phyloP scores from a whole-genome alignment of 2,113 vertebrate genomes.

The Calypte anna region DNA sequence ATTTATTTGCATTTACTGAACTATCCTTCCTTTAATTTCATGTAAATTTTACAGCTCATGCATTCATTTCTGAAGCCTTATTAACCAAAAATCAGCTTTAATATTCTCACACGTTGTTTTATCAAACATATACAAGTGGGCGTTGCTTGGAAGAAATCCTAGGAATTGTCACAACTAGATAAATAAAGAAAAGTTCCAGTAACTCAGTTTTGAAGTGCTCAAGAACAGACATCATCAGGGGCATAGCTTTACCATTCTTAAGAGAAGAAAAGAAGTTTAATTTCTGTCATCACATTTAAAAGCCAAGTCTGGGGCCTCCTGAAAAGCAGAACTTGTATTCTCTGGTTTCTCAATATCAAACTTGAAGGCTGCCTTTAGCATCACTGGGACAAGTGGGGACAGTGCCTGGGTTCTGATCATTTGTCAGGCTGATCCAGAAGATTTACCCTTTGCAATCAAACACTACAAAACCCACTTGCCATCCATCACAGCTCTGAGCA shows the following conservation, averaged over 20 bases:
- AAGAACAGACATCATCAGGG: background rate
- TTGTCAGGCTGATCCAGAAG: slow-evolving; percentile 5
- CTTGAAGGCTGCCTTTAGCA: background rate
- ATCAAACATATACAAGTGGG: background rate
- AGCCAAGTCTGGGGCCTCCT: background rate
- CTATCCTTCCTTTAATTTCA: slow-evolving; percentile 78
- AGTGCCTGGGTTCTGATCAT: background rate
- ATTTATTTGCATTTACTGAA: slow-evolving; percentile 80
- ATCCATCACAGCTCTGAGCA: slow-evolving; percentile 29
- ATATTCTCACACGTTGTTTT: slow-evolving; percentile 19
- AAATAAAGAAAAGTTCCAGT: background rate
- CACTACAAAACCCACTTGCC: background rate
- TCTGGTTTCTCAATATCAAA: background rate
- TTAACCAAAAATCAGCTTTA: slow-evolving; percentile 70
- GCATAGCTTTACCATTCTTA: background rate
- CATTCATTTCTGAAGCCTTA: slow-evolving; percentile 64
- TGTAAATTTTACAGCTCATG: slow-evolving; percentile 75
- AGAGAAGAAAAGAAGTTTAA: background rate
- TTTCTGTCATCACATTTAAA: background rate
- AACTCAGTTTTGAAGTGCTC: background rate
- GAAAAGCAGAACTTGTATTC: background rate
- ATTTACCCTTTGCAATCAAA: slow-evolving; percentile 25
- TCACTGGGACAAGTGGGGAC: background rate
- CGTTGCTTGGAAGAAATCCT: background rate
- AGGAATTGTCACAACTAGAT: background rate